A percentile compares a stretch with the other conserved stretches of the same genome.
These are phyloP conservation scores for Leptosomus discolor DNA, from an alignment of 2,113 vertebrate species.

Conservation along the genomic window DNA sequence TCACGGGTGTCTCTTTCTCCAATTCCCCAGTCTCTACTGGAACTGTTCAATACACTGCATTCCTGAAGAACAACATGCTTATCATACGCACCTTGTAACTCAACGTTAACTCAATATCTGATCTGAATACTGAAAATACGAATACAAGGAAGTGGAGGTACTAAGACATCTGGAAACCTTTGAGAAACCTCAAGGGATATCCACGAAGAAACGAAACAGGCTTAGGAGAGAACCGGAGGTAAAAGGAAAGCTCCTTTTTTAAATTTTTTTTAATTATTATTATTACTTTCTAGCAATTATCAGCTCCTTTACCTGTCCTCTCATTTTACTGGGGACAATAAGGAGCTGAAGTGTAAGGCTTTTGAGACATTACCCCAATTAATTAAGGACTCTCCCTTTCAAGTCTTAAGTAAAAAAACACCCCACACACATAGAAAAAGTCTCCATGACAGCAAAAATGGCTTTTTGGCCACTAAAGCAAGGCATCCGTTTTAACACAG, in stretches of 20 bases:
- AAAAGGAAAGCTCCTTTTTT: background rate
- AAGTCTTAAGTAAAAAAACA: background rate
- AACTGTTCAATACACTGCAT: conserved; percentile 70
- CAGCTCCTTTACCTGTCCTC: background rate
- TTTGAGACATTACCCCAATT: background rate
- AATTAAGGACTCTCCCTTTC: too few species aligned
- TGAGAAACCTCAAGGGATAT: background rate
- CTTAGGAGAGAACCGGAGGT: background rate
- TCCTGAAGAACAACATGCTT: conserved; percentile 67
- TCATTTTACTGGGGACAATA: background rate
- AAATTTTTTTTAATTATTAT: too few species aligned
- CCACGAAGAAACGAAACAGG: background rate
- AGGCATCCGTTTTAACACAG: background rate
- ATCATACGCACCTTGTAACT: background rate
- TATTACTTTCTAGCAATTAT: background rate
- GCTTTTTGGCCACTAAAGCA: background rate
- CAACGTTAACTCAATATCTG: background rate
- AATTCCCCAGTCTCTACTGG: conserved; percentile 78
- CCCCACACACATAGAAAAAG: background rate
- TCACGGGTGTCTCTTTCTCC: conserved; percentile 74
- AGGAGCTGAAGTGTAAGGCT: background rate
- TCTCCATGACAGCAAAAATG: background rate
- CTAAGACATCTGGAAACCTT: background rate
- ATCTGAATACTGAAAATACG: background rate
- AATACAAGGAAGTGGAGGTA: background rate